These are phyloP conservation scores for Fabriciana adippe DNA, from an alignment of 2,888 invertebrate species.

Conservation along the genomic window DNA sequence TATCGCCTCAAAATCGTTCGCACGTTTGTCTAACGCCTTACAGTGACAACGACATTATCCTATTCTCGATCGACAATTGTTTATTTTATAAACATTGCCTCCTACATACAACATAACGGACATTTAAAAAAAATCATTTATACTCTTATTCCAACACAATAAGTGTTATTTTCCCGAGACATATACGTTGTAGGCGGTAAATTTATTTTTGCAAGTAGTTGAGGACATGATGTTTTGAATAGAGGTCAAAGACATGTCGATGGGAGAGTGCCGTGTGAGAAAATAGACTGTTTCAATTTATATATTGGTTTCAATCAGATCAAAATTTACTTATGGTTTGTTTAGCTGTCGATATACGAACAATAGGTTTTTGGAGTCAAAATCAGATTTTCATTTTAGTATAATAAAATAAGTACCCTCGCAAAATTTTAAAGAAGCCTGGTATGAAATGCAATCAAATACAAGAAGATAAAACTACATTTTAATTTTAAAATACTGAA, in stretches of 20 bases:
- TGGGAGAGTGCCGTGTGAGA: constrained; percentile 49
- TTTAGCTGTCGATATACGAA: neutral
- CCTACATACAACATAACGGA: constrained; percentile 23
- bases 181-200: constrained; percentile 4
- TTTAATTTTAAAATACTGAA: too few relatives aligned
- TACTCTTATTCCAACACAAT: constrained; percentile 21
- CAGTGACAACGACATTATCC: constrained; percentile 75
- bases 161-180: constrained; percentile 32
- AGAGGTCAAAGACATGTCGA: constrained; percentile 64
- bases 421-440: too few relatives aligned
- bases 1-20: constrained; percentile 43
- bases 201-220: constrained; percentile 42
- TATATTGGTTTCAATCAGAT: constrained; percentile 34
- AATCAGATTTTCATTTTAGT: too few relatives aligned
- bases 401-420: too few relatives aligned
- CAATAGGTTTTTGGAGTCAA: too few relatives aligned
- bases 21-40: constrained; percentile 61
- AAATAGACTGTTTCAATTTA: constrained; percentile 43
- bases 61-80: constrained; percentile 71
- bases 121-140: neutral
- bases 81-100: constrained; percentile 68
- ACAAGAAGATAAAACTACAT: too few relatives aligned
- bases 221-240: constrained; percentile 68
- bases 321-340: constrained; percentile 12
- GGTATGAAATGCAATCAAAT: too few relatives aligned